phyloP scores from a whole-genome alignment of 2,797 vertebrate genomes.

The Selene dorsalis region DNA sequence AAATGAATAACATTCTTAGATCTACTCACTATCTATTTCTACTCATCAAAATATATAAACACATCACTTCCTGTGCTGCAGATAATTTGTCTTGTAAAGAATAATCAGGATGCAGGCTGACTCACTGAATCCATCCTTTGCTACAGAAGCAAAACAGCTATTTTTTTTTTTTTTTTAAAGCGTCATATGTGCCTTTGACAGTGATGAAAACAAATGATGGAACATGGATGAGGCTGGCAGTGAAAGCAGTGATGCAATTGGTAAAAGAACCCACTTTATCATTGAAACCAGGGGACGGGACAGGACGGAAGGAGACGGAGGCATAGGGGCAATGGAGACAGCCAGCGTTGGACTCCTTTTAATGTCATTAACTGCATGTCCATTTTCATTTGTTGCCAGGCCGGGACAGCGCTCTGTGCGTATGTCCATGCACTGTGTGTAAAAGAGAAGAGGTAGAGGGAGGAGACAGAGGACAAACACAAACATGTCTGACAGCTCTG shows the following conservation, averaged over 20 bases:
- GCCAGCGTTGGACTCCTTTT: conserved; percentile 60
- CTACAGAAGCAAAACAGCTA: background rate
- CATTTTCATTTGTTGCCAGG: conserved; percentile 65
- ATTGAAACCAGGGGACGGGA: conserved; percentile 46
- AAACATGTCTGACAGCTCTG: conserved; percentile 54
- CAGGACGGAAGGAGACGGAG: conserved; percentile 50
- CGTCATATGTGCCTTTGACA: background rate
- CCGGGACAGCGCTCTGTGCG: conserved; percentile 29
- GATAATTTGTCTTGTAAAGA: background rate
- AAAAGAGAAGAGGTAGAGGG: conserved; percentile 32
- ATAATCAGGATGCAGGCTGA: background rate
- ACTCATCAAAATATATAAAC: conserved; percentile 3
- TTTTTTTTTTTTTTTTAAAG: background rate
- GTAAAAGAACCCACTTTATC: conserved; percentile 59
- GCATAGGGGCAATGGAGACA: conserved; percentile 60
- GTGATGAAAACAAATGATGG: conserved; percentile 27
- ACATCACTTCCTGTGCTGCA: background rate
- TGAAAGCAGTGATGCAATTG: conserved; percentile 35
- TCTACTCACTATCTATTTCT: background rate
- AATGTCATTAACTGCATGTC: conserved; percentile 74
- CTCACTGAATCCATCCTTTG: background rate
- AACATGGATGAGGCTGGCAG: conserved; percentile 13
- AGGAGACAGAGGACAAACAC: conserved; percentile 58
- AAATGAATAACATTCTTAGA: background rate
- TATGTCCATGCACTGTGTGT: conserved; percentile 20